Base-by-base conservation (phyloP, 1,140 invertebrate genomes). In the Laupala kohalensis region DNA sequence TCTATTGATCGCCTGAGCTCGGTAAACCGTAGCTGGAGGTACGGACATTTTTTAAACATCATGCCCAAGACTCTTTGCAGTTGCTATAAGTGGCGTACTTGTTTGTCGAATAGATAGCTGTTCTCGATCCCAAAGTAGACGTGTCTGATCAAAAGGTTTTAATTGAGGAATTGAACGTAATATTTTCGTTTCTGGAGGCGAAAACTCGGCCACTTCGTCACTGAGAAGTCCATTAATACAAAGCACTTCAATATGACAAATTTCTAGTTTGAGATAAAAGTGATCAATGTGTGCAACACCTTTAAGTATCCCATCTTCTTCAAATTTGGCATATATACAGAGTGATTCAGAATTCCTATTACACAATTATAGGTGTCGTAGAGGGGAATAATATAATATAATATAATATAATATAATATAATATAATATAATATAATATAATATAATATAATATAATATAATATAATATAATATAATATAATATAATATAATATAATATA, bases 231-330 rank as follows among this genome's bases (percentile, higher is more conserved):
- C 69, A 69, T 5, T 69, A 2, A 28, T 70, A 4, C 27, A 70
- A 70, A 70, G 30, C 69, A 37, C 4, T 53, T 63, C 30, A 70
- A 70, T 3, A 4, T 53, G 9, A 53, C 9, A 4, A 53, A 53
- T 53, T 53, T 53, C 37, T 53, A 53, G 37, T 70, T 70, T 13
- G 29, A 70, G 37, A 70, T 70, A 37, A 37, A 6, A 25, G 27
- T 5, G 69, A 37, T 63, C 2, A 70, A 70, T 53, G 37, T 53
- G 37, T 53, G 37, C 53, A 70, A 69, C 68, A 12, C 68, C 68
- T 2, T 37, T 37, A 69, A 70, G 53, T 70, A 70, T 53, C 30
- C 30, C 5, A 70, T 70, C 24, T 70, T 70, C 69, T 70, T 53
- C 2, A 63, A 70, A 70, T 70, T 70, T 70, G 30, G 25, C 24